Evolutionary conservation across 2,888 invertebrate genomes (phyloP).

Genomic region (Scelioninae gen. 1): DNA sequence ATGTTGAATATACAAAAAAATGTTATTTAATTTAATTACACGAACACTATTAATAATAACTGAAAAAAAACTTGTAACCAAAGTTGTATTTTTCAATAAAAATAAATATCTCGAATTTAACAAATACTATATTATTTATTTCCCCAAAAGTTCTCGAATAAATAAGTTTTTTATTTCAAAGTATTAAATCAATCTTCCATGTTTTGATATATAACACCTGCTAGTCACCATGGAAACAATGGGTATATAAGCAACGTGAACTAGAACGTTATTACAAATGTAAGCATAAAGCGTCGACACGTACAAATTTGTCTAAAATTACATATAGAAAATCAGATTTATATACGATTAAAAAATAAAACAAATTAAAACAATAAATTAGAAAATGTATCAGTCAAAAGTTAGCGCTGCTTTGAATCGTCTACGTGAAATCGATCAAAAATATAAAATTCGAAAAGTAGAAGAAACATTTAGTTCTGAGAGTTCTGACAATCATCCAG

Average conservation of each 20-base stretch:
- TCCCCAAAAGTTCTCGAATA: too few relatives aligned
- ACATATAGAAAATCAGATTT: neutral
- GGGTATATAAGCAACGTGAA: conserved; percentile 3
- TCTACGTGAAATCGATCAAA: conserved; percentile 79
- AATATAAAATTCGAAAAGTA: conserved; percentile 75
- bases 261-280: neutral
- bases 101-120: too few relatives aligned
- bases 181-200: too few relatives aligned
- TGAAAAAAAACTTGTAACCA: too few relatives aligned
- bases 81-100: too few relatives aligned
- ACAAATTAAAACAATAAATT: neutral
- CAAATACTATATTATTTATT: too few relatives aligned
- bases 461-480: conserved; percentile 33
- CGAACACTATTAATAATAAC: too few relatives aligned
- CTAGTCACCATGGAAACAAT: conserved; percentile 29
- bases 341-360: neutral
- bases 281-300: neutral
- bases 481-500: conserved; percentile 12
- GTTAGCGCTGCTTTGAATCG: conserved; percentile 77
- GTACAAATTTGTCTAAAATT: neutral
- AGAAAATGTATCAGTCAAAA: conserved; percentile 76
- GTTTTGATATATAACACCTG: conserved; percentile 25
- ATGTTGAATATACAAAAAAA: too few relatives aligned
- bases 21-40: too few relatives aligned
- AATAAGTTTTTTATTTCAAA: too few relatives aligned